Conservation (phyloP, 2,888 invertebrate genomes). For the Pardosa pseudoannulata region DNA sequence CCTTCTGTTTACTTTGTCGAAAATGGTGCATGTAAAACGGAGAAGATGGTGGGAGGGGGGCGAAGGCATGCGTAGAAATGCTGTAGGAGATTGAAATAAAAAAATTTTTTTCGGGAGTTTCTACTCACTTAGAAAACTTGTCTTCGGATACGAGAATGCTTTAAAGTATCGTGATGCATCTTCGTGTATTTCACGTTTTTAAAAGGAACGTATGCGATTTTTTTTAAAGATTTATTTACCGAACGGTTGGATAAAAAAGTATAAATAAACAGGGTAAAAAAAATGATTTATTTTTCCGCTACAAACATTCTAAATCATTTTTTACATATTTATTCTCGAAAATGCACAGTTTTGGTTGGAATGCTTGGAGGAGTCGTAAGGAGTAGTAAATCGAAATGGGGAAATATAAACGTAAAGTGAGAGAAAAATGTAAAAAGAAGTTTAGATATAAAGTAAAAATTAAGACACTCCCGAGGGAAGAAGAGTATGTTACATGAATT, state of each 20-base stretch:
- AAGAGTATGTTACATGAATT: no score
- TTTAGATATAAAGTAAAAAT: no score
- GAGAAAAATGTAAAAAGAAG: no score
- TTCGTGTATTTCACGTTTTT: conserved; percentile 29
- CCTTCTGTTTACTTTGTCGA: conserved; percentile 12
- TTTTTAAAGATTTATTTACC: conserved; percentile 11
- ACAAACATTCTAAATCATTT: conserved; percentile 8
- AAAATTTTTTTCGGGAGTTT: conserved; percentile 46
- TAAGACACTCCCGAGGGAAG: no score
- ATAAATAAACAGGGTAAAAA: no score
- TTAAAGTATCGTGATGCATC: conserved; percentile 42
- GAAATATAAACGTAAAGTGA: no score
- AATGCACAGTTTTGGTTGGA: conserved; percentile 6
- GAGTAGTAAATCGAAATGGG: not conserved
- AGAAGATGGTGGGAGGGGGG: not conserved
- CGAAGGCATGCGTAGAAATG: not conserved
- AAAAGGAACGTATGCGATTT: conserved; percentile 27
- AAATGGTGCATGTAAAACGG: conserved; percentile 6
- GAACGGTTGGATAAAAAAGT: no score
- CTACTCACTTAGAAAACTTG: conserved; percentile 60
- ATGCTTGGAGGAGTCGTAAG: not conserved
- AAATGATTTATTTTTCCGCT: not conserved
- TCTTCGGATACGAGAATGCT: conserved; percentile 44
- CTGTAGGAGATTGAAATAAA: conserved; percentile 51
- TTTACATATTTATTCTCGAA: conserved; percentile 21